These are phyloP conservation scores for Lamellibrachia satsuma DNA, from an alignment of 2,888 invertebrate genomes.

Conservation along the genomic window DNA sequence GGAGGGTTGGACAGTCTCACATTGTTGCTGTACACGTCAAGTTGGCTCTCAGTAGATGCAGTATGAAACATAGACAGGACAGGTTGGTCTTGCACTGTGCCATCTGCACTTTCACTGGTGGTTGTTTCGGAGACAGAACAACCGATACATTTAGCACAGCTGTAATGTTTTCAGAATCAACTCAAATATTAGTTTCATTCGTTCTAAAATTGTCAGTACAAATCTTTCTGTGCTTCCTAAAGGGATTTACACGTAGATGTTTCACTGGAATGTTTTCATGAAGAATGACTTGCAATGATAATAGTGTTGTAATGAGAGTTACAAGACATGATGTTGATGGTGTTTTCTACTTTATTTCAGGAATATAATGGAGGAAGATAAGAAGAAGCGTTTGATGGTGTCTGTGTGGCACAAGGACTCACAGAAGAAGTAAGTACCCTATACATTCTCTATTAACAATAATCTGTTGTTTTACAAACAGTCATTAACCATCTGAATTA, in stretches of 20 bases:
- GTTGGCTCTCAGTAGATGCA: not conserved
- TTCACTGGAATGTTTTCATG: not conserved
- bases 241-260: not conserved
- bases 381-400: conserved; percentile 52
- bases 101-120: not conserved
- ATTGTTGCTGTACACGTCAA: not conserved
- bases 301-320: not conserved
- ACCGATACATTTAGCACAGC: not conserved
- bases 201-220: not conserved
- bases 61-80: not conserved
- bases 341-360: conserved; percentile 42
- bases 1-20: not conserved
- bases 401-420: conserved; percentile 57
- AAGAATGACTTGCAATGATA: not conserved
- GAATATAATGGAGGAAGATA: conserved; percentile 55
- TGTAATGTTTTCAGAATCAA: too few species aligned
- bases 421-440: conserved; percentile 48
- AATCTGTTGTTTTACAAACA: not conserved
- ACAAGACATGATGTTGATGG: not conserved
- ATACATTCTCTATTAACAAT: not conserved
- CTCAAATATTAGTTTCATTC: too few species aligned
- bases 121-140: not conserved
- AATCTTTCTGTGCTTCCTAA: not conserved
- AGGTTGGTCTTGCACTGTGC: not conserved
- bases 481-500: not conserved